These are phyloP conservation scores for Globia sparganii DNA, from an alignment of 2,888 invertebrate species.

Conservation along the genomic window DNA sequence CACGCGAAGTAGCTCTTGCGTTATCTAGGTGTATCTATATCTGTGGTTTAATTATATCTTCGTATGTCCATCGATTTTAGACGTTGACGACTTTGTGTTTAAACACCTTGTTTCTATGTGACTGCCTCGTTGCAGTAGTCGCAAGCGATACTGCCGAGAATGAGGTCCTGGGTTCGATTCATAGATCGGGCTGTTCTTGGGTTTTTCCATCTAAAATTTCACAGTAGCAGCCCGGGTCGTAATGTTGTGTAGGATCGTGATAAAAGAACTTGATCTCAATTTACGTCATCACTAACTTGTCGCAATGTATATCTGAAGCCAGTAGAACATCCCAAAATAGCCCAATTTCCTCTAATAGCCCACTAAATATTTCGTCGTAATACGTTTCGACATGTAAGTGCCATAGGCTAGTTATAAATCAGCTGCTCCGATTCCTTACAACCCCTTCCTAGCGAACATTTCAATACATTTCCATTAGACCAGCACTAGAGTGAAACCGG, in stretches of 20 bases:
- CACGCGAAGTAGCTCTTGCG: no score
- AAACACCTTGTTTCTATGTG: neutral
- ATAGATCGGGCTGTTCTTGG: neutral
- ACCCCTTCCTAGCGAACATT: conserved; percentile 42
- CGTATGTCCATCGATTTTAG: neutral
- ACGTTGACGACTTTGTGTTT: neutral
- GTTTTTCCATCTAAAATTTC: neutral
- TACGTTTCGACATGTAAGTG: conserved; percentile 38
- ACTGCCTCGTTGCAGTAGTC: neutral
- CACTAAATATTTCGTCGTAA: conserved; percentile 45
- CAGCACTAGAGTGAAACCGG: conserved; percentile 38
- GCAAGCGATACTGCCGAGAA: neutral
- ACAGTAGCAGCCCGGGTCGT: neutral
- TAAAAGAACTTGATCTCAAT: conserved; percentile 9
- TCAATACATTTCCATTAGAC: conserved; percentile 58
- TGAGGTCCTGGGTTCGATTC: neutral
- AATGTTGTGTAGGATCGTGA: neutral
- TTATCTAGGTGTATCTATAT: no score
- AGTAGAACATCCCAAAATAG: conserved; percentile 7
- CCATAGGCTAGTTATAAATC: conserved; percentile 43
- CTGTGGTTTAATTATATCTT: conserved; percentile 18
- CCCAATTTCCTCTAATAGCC: conserved; percentile 31
- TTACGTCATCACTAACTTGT: conserved; percentile 4
- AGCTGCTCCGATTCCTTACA: conserved; percentile 45
- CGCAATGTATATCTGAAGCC: conserved; percentile 1